Base-by-base conservation (phyloP, 2,888 invertebrate species). In the Anodontia alba region DNA sequence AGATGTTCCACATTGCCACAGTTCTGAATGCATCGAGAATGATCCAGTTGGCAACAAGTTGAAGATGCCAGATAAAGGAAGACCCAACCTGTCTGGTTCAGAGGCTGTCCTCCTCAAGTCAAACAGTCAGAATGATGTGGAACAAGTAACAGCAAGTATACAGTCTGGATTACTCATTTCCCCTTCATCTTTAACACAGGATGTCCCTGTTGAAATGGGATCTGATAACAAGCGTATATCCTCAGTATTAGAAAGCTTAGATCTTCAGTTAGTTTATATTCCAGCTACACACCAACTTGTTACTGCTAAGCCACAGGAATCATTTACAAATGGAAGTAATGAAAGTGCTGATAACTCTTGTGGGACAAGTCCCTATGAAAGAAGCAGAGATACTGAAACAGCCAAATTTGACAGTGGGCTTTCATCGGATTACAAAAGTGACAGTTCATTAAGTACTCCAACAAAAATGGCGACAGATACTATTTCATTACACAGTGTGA, bases 241-340 rank as follows among this genome's bases (percentile, higher is more conserved):
- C 46, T 86, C 90, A 42, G 93, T 93, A 36, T 85, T 93, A 69
- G 92, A 93, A 82, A 93, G 92, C 83, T 90, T 93, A 31, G 89
- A 91, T 33, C 84, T 91, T 38, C 88, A 91, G 17, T 81, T 92
- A 36, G 81, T 92, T 38, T 93, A 93, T 81, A 87, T 93, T 78
- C 93, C 93, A 29, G 91, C 87, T 23, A 93, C 93, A 12, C 91
- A 89, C 76, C 92, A 92, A 75, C 89, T 93, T 68, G 90, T 90
- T 7, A 76, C 87, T 38, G 67, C 42, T 54, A 57, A 78, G 43
- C 38, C 57, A 57, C 38, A 78, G 31, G 43, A 74, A 20, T 23
- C 73, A 43, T 51, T 62, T 15, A 20, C 17, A n/a, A 17, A 17
- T 7, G 57, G 29, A 57, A 26, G 17, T 17, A 43, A 20, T 26